Percentiles rank a stretch among this genome's conserved stretches.
Evolutionary conservation across 1,140 invertebrate species (phyloP).

Genomic region (Cydia splendana): DNA sequence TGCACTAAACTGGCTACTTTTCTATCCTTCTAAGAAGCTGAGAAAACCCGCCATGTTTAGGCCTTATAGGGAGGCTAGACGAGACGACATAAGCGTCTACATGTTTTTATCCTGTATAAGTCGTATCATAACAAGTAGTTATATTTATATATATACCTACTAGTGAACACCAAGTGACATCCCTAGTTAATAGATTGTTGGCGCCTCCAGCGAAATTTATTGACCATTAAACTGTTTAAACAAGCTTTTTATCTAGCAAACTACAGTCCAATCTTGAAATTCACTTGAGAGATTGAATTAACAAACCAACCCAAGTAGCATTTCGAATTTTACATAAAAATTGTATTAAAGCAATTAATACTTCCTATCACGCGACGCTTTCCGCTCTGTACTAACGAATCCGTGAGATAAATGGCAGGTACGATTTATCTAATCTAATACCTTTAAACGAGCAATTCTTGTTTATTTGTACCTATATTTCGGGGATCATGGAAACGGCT

Average conservation of each 20-base stretch:
- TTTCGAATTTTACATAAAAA: background rate
- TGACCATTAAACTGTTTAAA: conserved; percentile 1
- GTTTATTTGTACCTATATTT: no score
- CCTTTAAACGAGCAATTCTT: no score
- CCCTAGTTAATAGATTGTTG: background rate
- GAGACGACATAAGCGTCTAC: conserved; percentile 33
- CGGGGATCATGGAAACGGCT: no score
- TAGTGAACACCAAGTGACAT: background rate
- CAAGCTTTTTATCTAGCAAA: background rate
- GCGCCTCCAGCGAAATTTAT: background rate
- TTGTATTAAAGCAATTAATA: background rate
- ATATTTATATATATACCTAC: background rate
- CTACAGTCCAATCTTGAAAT: no score
- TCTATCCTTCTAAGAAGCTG: conserved; percentile 3
- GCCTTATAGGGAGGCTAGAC: conserved; percentile 14
- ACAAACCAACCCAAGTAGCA: background rate
- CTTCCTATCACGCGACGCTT: background rate
- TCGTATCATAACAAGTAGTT: background rate
- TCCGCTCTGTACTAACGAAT: background rate
- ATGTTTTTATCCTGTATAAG: background rate
- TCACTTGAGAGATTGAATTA: background rate
- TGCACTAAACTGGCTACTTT: conserved; percentile 5
- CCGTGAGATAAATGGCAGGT: background rate
- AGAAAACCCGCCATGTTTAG: conserved; percentile 7
- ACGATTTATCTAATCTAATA: no score